Evolutionary conservation across 2,888 invertebrate species (phyloP).

Genomic region (Netelia melanura): DNA sequence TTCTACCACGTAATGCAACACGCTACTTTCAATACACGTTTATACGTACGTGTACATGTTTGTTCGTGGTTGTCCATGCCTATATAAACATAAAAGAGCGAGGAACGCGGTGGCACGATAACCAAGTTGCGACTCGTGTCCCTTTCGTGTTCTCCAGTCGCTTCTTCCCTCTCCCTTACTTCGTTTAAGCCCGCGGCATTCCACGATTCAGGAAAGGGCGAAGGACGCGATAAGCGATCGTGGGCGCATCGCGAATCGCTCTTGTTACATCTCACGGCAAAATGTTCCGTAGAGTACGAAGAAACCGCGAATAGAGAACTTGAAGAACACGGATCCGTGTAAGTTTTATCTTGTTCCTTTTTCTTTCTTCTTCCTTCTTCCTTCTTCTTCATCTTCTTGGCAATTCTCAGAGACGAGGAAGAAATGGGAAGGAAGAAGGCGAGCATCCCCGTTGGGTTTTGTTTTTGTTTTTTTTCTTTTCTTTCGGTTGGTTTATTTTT

Average conservation of each 20-base stretch:
- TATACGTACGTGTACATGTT: neutral
- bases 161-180: neutral
- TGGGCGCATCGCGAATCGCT: constrained; percentile 50
- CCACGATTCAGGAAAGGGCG: constrained; percentile 61
- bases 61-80: neutral
- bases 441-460: constrained; percentile 36
- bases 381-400: constrained; percentile 4
- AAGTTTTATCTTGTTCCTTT: neutral
- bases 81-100: constrained; percentile 25
- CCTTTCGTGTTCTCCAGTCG: neutral
- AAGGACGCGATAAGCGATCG: constrained; percentile 65
- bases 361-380: constrained; percentile 3
- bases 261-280: constrained; percentile 31
- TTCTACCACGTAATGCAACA: constrained; percentile 2
- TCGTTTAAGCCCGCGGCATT: constrained; percentile 28
- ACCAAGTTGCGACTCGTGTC: constrained; percentile 9
- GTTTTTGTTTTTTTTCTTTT: constrained; percentile 10
- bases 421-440: constrained; percentile 24
- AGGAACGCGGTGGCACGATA: constrained; percentile 31
- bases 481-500: too few relatives aligned
- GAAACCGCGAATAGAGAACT: constrained; percentile 4
- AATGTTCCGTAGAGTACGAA: neutral
- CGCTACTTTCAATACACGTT: neutral
- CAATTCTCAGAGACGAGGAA: constrained; percentile 38
- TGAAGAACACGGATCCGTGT: constrained; percentile 6